A percentile compares a stretch with the other conserved stretches of the same genome.
These are phyloP conservation scores for Melanchra persicariae DNA, from an alignment of 2,888 invertebrate genomes.

Conservation along the genomic window DNA sequence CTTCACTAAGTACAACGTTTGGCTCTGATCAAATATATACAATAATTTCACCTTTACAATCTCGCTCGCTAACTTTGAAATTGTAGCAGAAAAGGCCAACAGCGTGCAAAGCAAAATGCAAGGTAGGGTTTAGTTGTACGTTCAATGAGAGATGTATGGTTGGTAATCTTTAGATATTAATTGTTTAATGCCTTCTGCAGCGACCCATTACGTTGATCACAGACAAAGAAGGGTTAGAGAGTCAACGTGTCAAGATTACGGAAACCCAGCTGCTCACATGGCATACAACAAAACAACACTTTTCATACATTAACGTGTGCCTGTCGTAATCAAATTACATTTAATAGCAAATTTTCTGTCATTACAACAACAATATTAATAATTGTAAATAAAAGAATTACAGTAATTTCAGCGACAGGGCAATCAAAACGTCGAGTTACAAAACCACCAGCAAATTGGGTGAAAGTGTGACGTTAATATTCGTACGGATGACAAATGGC, in stretches of 20 bases:
- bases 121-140: constrained; percentile 5
- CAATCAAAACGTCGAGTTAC: constrained; percentile 83
- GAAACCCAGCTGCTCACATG: constrained; percentile 47
- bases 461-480: constrained; percentile 89
- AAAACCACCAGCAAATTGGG: constrained; percentile 84
- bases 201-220: constrained; percentile 32
- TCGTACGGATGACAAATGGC: constrained; percentile 87
- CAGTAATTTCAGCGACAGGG: constrained; percentile 74
- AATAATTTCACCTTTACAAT: constrained; percentile 68
- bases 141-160: constrained; percentile 23
- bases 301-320: constrained; percentile 58
- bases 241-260: constrained; percentile 60
- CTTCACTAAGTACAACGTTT: constrained; percentile 82
- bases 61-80: constrained; percentile 49
- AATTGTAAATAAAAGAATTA: constrained; percentile 77
- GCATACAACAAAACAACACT: constrained; percentile 43
- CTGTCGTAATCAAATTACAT: constrained; percentile 69
- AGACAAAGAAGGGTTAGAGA: constrained; percentile 55
- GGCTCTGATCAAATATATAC: constrained; percentile 80
- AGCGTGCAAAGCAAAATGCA: constrained; percentile 23
- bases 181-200: constrained; percentile 35
- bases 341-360: constrained; percentile 68
- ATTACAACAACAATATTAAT: constrained; percentile 70
- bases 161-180: constrained; percentile 36
- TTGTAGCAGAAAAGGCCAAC: constrained; percentile 28